Evolutionary conservation across 2,797 vertebrate species (phyloP).

Genomic region (Acanthurus tractus): DNA sequence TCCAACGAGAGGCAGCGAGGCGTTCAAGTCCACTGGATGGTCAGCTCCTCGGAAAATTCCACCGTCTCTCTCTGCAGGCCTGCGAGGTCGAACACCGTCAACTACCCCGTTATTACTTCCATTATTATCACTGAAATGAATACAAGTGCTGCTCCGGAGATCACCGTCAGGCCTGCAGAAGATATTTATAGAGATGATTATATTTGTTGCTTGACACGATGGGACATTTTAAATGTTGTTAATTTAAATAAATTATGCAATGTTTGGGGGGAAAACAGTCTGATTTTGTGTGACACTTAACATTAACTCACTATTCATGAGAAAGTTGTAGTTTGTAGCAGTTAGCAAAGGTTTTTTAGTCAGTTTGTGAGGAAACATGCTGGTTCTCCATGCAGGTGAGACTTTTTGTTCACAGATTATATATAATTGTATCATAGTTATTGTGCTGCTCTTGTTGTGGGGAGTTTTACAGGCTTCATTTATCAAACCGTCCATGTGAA

Average conservation of each 20-base stretch:
- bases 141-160: background rate
- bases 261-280: background rate
- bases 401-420: background rate
- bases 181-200: background rate
- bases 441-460: slow-evolving; percentile 27
- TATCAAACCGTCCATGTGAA: slow-evolving; percentile 14
- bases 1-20: slow-evolving; percentile 24
- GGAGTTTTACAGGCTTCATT: slow-evolving; percentile 10
- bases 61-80: slow-evolving; percentile 25
- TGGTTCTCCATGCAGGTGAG: background rate
- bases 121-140: background rate
- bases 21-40: slow-evolving; percentile 44
- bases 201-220: too few relatives aligned
- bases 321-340: background rate
- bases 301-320: background rate
- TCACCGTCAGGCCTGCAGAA: background rate
- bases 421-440: background rate
- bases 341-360: too few relatives aligned
- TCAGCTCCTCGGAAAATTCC: slow-evolving; percentile 64
- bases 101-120: background rate
- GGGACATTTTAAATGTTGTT: background rate
- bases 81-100: background rate
- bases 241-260: background rate
- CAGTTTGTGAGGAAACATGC: background rate
- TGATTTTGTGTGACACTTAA: background rate